These are phyloP conservation scores for Pollimyrus isidori DNA, from an alignment of 2,113 vertebrate genomes.

Conservation along the genomic window DNA sequence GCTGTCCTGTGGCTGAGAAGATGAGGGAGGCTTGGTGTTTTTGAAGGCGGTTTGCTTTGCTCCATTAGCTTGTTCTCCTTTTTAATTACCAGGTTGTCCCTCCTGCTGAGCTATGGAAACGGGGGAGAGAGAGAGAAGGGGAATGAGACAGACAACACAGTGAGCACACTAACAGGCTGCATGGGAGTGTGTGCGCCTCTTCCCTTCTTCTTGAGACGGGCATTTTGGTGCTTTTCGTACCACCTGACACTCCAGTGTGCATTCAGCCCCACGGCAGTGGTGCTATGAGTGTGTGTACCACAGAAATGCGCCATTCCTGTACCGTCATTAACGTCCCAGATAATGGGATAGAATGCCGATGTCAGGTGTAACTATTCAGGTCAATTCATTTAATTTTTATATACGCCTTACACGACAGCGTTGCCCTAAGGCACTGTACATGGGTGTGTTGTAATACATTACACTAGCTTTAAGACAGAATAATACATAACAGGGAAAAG, in stretches of 20 bases:
- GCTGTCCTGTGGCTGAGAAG: not conserved
- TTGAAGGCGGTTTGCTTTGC: not conserved
- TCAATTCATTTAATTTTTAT: not conserved
- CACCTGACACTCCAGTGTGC: not conserved
- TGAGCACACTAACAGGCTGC: not conserved
- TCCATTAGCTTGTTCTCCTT: conserved; percentile 8
- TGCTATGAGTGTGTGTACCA: not conserved
- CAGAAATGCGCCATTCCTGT: not conserved
- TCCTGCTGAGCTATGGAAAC: not conserved
- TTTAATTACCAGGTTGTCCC: conserved; percentile 5
- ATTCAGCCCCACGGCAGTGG: not conserved
- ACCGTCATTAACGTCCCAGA: not conserved
- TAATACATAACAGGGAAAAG: not conserved
- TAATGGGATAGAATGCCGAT: not conserved
- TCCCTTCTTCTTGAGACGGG: not conserved
- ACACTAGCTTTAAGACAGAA: not conserved
- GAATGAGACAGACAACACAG: not conserved
- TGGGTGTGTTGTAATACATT: too few species aligned
- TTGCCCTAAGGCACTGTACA: not conserved
- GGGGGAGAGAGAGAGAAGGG: too few species aligned
- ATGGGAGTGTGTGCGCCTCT: not conserved
- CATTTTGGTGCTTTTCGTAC: not conserved
- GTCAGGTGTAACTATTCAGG: not conserved
- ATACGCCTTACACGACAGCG: not conserved
- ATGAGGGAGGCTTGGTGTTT: not conserved